Percentiles rank a stretch among this genome's conserved stretches.
phyloP scores from a whole-genome alignment of 2,888 invertebrate species.

The Metopia argyrocephala region DNA sequence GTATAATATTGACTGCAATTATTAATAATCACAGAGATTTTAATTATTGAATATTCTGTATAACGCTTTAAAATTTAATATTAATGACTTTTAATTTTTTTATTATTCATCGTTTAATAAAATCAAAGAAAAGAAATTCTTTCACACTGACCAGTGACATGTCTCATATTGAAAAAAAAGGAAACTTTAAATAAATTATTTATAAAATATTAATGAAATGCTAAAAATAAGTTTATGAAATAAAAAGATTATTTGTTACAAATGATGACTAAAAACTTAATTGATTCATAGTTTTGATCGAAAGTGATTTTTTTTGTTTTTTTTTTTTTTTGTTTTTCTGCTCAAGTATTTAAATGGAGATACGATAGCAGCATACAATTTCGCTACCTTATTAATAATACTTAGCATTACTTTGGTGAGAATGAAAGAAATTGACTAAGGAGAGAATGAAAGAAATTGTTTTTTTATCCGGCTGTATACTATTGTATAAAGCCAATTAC shows the following conservation, averaged over 20 bases:
- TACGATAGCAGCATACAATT: too few relatives aligned
- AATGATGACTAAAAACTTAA: too few relatives aligned
- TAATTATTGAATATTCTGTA: neutral
- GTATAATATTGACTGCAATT: neutral
- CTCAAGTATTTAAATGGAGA: neutral
- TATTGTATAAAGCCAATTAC: too few relatives aligned
- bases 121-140: neutral
- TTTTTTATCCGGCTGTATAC: too few relatives aligned
- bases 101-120: neutral
- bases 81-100: neutral
- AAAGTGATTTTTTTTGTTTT: neutral
- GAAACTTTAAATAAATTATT: too few relatives aligned
- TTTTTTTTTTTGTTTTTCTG: neutral
- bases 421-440: too few relatives aligned
- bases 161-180: neutral
- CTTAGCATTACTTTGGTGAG: too few relatives aligned
- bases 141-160: neutral
- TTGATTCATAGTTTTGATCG: neutral
- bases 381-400: too few relatives aligned
- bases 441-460: too few relatives aligned
- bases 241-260: too few relatives aligned
- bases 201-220: too few relatives aligned
- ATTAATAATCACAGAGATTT: neutral
- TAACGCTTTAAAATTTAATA: neutral
- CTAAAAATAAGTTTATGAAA: neutral